Conservation (phyloP, 2,113 vertebrate genomes). For the Forbesichthys papilliferus region DNA sequence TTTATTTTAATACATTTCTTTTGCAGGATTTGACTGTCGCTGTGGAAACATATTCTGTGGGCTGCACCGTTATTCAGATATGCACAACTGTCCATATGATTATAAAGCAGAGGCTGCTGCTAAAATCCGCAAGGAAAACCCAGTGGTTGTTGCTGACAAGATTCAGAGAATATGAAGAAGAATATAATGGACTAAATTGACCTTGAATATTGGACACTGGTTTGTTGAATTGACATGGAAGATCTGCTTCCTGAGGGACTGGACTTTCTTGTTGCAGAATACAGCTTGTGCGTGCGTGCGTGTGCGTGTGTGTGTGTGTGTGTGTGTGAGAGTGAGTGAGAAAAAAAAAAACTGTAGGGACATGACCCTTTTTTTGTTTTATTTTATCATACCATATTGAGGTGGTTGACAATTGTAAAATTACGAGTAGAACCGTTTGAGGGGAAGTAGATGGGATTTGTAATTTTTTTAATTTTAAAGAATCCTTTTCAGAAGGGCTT, state of each 20-base stretch:
- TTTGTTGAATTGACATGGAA: background rate
- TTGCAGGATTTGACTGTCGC: slow-evolving; percentile 85
- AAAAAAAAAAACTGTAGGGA: slow-evolving; percentile 19
- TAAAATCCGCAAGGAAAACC: slow-evolving; percentile 89
- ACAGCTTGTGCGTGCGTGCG: slow-evolving; percentile 16
- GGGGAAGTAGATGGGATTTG: background rate
- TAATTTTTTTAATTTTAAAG: too few relatives aligned
- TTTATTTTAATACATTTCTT: slow-evolving; percentile 11
- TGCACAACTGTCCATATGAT: slow-evolving; percentile 87
- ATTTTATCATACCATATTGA: slow-evolving; percentile 1
- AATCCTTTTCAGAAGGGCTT: background rate
- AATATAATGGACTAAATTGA: slow-evolving; percentile 27
- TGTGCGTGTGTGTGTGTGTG: slow-evolving; percentile 47
- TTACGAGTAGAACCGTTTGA: background rate
- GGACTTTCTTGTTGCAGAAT: slow-evolving; percentile 14
- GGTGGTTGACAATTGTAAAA: slow-evolving; percentile 10
- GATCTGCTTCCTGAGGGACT: slow-evolving; percentile 57
- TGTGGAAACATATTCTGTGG: slow-evolving; percentile 89
- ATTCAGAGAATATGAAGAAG: slow-evolving; percentile 88
- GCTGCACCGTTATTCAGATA: slow-evolving; percentile 87
- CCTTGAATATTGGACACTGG: slow-evolving; percentile 42
- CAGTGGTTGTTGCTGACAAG: slow-evolving; percentile 85
- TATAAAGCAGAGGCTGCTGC: slow-evolving; percentile 86
- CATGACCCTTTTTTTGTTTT: too few relatives aligned
- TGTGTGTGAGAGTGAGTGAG: slow-evolving; percentile 54